Conservation (phyloP, 1,140 invertebrate genomes). For the Cydia pomonella region DNA sequence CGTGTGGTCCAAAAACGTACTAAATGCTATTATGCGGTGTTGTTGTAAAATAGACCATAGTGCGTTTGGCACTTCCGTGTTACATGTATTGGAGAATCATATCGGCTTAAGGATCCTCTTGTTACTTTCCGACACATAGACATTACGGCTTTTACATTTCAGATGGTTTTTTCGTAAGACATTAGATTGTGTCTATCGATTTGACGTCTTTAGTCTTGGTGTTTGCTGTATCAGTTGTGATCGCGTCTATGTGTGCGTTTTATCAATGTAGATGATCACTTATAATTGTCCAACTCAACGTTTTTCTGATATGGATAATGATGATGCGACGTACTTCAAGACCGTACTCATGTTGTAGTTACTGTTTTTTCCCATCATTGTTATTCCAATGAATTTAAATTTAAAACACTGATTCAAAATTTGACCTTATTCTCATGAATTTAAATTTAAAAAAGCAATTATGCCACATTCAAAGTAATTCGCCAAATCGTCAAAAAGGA, state of each 20-base stretch:
- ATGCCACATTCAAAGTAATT: slow-evolving; percentile 8
- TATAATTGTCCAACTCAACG: too few species aligned
- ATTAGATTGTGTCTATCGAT: not conserved
- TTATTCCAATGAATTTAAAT: too few species aligned
- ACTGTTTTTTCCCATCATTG: too few species aligned
- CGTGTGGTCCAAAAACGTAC: not conserved
- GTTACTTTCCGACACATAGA: not conserved
- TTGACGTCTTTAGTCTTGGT: not conserved
- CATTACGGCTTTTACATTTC: not conserved
- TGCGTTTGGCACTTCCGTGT: not conserved
- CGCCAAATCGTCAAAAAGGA: not conserved
- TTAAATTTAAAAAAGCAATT: not conserved
- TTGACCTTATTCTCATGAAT: slow-evolving; percentile 9
- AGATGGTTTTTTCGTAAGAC: not conserved
- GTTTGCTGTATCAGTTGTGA: slow-evolving; percentile 2
- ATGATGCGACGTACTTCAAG: too few species aligned
- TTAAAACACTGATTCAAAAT: not conserved
- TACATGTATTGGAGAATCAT: not conserved
- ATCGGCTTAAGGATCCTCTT: not conserved
- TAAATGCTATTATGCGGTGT: not conserved
- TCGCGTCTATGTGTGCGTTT: not conserved
- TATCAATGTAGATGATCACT: not conserved
- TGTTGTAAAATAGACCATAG: not conserved
- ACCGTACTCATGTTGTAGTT: too few species aligned
- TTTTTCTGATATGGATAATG: too few species aligned